Conservation (phyloP, 2,113 vertebrate species). For the Hydrolagus affinis region DNA sequence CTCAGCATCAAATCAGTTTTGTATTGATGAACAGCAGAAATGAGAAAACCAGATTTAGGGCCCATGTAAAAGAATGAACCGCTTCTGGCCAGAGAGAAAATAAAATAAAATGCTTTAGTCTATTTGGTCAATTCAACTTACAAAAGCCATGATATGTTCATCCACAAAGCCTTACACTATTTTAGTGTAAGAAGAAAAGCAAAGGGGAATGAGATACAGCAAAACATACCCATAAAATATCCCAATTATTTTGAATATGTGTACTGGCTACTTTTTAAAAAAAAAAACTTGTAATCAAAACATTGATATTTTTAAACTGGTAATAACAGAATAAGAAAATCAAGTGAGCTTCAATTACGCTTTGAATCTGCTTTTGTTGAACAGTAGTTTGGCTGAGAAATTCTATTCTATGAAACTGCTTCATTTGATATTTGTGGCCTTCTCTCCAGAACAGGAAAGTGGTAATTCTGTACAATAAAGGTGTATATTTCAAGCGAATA, state of each 20-base stretch:
- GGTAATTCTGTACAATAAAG: background rate
- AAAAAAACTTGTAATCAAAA: background rate
- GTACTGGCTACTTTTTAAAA: background rate
- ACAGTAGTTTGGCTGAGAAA: background rate
- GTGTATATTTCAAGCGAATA: background rate
- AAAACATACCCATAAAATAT: background rate
- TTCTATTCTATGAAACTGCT: background rate
- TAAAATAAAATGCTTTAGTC: background rate
- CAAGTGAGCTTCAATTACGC: background rate
- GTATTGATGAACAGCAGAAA: constrained; percentile 60
- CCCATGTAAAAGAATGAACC: constrained; percentile 45
- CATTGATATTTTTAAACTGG: background rate
- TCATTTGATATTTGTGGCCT: background rate
- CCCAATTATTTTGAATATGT: background rate
- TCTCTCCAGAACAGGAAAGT: too few species aligned
- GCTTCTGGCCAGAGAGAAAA: constrained; percentile 12
- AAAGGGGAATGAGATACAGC: background rate
- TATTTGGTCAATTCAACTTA: background rate
- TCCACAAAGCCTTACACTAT: background rate
- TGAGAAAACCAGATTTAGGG: constrained; percentile 50
- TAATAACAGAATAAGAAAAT: background rate
- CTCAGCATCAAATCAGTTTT: constrained; percentile 64
- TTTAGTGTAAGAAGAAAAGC: background rate
- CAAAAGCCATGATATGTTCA: background rate
- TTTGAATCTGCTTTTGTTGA: background rate